phyloP scores from a whole-genome alignment of 2,797 vertebrate genomes.

The Manis javanica region DNA sequence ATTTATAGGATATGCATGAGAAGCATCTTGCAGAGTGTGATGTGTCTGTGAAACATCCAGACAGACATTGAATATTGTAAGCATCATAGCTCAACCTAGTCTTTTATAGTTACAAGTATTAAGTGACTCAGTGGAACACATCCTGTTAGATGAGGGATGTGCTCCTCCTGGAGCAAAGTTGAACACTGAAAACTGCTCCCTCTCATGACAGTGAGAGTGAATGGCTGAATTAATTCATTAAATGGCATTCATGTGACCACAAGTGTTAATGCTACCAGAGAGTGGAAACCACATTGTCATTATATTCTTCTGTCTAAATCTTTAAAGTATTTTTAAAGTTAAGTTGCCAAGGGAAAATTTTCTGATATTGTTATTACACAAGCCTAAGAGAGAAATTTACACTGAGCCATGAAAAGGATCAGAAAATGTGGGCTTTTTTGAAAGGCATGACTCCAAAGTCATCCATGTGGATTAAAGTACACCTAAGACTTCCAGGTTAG shows the following conservation, averaged over 20 bases:
- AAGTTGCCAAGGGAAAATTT: neutral
- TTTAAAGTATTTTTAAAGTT: slow-evolving; percentile 39
- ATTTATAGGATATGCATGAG: neutral
- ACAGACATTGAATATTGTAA: neutral
- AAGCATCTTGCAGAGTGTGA: neutral
- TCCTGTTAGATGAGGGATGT: neutral
- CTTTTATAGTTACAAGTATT: neutral
- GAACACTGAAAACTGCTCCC: neutral
- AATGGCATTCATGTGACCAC: neutral
- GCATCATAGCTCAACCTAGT: neutral
- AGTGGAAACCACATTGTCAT: neutral
- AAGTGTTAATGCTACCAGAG: neutral
- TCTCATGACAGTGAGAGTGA: neutral
- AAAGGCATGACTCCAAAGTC: slow-evolving; percentile 12
- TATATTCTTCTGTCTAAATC: slow-evolving; percentile 43
- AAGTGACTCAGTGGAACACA: neutral
- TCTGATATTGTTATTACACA: slow-evolving; percentile 8
- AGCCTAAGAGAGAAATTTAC: slow-evolving; percentile 33
- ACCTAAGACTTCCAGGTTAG: slow-evolving; percentile 18
- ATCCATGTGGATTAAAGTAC: slow-evolving; percentile 49
- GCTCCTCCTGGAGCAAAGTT: neutral
- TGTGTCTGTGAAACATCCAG: neutral
- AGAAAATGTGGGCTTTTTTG: slow-evolving; percentile 48
- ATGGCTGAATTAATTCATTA: slow-evolving; percentile 1
- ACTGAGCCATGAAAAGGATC: neutral